phyloP scores from a whole-genome alignment of 2,888 invertebrate genomes.

The Tetranychus truncatus region DNA sequence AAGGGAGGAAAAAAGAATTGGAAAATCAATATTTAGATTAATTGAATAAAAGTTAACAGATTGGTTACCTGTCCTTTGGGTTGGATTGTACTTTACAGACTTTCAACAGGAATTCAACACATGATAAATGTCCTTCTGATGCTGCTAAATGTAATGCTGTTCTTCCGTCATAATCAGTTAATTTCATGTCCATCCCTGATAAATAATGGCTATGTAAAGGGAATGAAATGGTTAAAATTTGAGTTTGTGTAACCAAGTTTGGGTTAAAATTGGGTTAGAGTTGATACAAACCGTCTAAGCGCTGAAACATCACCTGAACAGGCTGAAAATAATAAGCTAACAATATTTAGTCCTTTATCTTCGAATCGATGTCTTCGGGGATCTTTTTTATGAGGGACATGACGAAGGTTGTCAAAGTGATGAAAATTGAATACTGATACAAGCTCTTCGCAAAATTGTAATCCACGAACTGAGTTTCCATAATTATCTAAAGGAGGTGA shows the following conservation, averaged over 20 bases:
- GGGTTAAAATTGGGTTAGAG: constrained; percentile 30
- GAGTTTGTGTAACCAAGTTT: constrained; percentile 32
- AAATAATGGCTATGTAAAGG: constrained; percentile 35
- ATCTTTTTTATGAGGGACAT: constrained; percentile 78
- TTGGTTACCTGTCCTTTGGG: constrained; percentile 48
- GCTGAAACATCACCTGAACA: constrained; percentile 86
- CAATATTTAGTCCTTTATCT: constrained; percentile 72
- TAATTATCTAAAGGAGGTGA: constrained; percentile 37
- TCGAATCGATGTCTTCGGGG: constrained; percentile 77
- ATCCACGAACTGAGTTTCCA: constrained; percentile 37
- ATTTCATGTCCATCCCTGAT: constrained; percentile 80
- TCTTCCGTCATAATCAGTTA: constrained; percentile 82
- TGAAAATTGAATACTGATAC: constrained; percentile 84
- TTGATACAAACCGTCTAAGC: constrained; percentile 49
- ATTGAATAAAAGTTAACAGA: neutral
- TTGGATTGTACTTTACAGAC: constrained; percentile 60
- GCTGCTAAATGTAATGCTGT: constrained; percentile 87
- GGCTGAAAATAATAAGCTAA: constrained; percentile 78
- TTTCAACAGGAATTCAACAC: constrained; percentile 70
- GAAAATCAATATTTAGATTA: neutral
- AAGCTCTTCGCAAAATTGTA: constrained; percentile 48
- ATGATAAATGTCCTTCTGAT: constrained; percentile 75
- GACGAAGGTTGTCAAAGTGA: constrained; percentile 83
- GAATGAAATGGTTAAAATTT: constrained; percentile 25
- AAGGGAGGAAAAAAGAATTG: constrained; percentile 19